These are phyloP conservation scores for Octonoba sinensis DNA, from an alignment of 2,888 invertebrate genomes.

Conservation along the genomic window DNA sequence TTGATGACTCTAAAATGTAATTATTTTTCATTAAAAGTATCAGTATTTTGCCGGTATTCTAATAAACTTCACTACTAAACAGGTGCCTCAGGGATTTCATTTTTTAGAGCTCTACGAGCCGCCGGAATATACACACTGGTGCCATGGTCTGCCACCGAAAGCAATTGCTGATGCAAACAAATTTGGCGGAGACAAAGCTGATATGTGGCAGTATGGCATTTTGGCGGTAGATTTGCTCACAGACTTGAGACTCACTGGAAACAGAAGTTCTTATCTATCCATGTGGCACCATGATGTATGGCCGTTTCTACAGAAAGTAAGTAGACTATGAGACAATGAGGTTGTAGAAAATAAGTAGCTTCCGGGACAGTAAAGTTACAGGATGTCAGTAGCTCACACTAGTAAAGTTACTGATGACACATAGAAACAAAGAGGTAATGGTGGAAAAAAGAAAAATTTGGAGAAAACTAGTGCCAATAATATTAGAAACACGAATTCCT, in stretches of 20 bases:
- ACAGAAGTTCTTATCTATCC: background rate
- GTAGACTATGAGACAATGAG: too few species aligned
- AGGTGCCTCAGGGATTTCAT: conserved; percentile 19
- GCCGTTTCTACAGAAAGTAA: conserved; percentile 28
- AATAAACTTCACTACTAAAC: background rate
- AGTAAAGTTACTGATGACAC: too few species aligned
- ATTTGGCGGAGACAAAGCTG: conserved; percentile 26
- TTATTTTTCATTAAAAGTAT: too few species aligned
- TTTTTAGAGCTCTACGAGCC: conserved; percentile 42
- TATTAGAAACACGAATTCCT: too few species aligned
- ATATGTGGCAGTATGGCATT: conserved; percentile 49
- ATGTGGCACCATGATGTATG: conserved; percentile 39
- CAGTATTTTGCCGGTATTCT: too few species aligned
- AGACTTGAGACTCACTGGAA: conserved; percentile 4
- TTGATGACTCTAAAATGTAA: too few species aligned
- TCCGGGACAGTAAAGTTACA: too few species aligned
- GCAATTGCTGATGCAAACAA: background rate
- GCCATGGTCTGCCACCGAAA: background rate
- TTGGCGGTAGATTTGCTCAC: conserved; percentile 31
- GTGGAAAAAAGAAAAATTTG: too few species aligned
- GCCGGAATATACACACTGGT: conserved; percentile 33
- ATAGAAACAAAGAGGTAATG: too few species aligned
- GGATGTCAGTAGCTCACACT: too few species aligned
- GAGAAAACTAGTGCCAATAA: too few species aligned
- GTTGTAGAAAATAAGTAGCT: too few species aligned